These are phyloP conservation scores for Pseudochaenichthys georgianus DNA, from an alignment of 2,797 vertebrate genomes.

Conservation along the genomic window DNA sequence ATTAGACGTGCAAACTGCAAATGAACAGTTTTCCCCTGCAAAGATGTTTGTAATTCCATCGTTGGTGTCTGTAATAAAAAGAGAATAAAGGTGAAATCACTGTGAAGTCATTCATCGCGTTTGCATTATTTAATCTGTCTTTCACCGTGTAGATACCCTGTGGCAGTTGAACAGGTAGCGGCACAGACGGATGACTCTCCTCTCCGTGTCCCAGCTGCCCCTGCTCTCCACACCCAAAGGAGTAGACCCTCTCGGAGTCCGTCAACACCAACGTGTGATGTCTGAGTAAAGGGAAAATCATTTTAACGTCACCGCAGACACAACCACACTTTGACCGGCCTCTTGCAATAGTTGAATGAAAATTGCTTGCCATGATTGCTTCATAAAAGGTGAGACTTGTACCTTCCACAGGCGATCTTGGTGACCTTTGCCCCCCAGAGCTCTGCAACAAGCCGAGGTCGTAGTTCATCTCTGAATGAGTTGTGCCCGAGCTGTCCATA, in stretches of 20 bases:
- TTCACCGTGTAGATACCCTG: slow-evolving; percentile 42
- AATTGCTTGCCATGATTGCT: background rate
- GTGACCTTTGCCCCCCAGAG: slow-evolving; percentile 85
- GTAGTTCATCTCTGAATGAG: slow-evolving; percentile 80
- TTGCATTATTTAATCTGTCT: background rate
- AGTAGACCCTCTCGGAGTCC: slow-evolving; percentile 80
- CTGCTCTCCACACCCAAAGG: slow-evolving; percentile 84
- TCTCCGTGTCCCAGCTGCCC: slow-evolving; percentile 80
- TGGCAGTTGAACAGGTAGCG: slow-evolving; percentile 79
- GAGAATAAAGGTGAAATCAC: background rate
- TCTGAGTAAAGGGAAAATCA: slow-evolving; percentile 59
- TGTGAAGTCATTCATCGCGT: background rate
- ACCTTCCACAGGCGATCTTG: slow-evolving; percentile 88
- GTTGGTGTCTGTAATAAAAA: slow-evolving; percentile 34
- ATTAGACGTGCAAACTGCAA: slow-evolving; percentile 27
- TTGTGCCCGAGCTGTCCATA: slow-evolving; percentile 92
- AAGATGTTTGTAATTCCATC: slow-evolving; percentile 46
- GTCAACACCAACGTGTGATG: slow-evolving; percentile 85
- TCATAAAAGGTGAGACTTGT: slow-evolving; percentile 7
- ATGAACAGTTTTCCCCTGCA: slow-evolving; percentile 70
- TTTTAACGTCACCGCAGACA: background rate
- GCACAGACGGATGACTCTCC: slow-evolving; percentile 74
- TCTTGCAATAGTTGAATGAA: background rate
- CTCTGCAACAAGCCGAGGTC: slow-evolving; percentile 84
- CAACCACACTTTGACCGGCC: background rate